A percentile compares a stretch with the other conserved stretches of the same genome.
phyloP scores from a whole-genome alignment of 2,797 vertebrate genomes.

The Gila robusta region DNA sequence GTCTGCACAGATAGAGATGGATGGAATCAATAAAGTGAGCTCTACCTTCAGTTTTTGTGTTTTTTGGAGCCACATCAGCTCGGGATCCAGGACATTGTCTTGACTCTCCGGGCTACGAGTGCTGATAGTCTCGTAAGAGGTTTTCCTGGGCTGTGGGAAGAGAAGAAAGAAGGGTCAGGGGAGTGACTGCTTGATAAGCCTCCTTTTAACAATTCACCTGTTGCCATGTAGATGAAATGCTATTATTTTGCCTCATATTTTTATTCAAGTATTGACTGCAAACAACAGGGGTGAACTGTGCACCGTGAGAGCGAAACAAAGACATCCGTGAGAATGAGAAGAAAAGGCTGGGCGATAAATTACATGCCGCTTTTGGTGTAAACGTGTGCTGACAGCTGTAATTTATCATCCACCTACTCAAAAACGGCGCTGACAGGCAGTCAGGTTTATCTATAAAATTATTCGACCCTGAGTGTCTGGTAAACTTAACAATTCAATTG shows the following conservation, averaged over 20 bases:
- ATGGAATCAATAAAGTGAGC: conserved; percentile 63
- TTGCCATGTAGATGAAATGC: conserved; percentile 27
- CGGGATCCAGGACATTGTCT: conserved; percentile 62
- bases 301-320: conserved; percentile 31
- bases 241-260: conserved; percentile 24
- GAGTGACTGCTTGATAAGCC: conserved; percentile 19
- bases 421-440: not conserved
- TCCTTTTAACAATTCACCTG: conserved; percentile 38
- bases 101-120: conserved; percentile 54
- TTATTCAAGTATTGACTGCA: conserved; percentile 38
- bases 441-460: conserved; percentile 27
- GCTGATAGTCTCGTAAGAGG: conserved; percentile 38
- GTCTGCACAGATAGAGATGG: conserved; percentile 54
- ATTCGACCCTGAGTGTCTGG: conserved; percentile 27
- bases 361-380: not conserved
- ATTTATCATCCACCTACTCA: conserved; percentile 21
- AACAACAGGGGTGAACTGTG: conserved; percentile 25
- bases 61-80: conserved; percentile 75
- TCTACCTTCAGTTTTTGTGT: conserved; percentile 78
- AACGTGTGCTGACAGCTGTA: conserved; percentile 4
- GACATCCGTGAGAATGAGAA: conserved; percentile 32
- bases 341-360: conserved; percentile 17
- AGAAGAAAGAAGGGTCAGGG: conserved; percentile 23
- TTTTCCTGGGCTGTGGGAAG: conserved; percentile 37
- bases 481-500: conserved; percentile 10